A percentile compares a stretch with the other conserved stretches of the same genome.
Evolutionary conservation across 2,888 invertebrate species (phyloP).

Genomic region (Cheilosia vulpina): DNA sequence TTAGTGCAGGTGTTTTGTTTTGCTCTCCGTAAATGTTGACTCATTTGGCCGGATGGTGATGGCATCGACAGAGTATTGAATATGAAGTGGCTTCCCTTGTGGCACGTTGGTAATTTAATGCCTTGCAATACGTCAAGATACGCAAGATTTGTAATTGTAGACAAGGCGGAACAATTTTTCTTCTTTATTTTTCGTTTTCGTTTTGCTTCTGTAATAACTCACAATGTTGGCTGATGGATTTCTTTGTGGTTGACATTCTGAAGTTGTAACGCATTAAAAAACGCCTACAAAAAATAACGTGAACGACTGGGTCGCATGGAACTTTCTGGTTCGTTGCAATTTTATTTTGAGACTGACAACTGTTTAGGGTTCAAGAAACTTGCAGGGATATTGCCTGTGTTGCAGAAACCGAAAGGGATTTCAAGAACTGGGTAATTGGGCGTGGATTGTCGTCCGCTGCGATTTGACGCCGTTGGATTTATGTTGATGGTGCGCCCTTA

Average conservation of each 20-base stretch:
- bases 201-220: not conserved
- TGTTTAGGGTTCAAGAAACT: too few species aligned
- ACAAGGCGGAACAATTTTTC: slow-evolving; percentile 62
- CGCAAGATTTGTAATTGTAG: slow-evolving; percentile 59
- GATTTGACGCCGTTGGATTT: too few species aligned
- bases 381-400: too few species aligned
- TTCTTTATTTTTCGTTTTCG: not conserved
- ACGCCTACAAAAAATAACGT: too few species aligned
- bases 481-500: too few species aligned
- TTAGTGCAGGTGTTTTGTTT: slow-evolving; percentile 58
- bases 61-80: slow-evolving; percentile 40
- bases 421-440: too few species aligned
- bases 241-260: not conserved
- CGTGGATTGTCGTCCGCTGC: too few species aligned
- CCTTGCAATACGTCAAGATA: slow-evolving; percentile 42
- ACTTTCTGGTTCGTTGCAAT: too few species aligned
- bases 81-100: slow-evolving; percentile 55
- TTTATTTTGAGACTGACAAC: too few species aligned
- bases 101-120: slow-evolving; percentile 57
- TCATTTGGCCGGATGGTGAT: slow-evolving; percentile 56
- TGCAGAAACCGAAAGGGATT: too few species aligned
- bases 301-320: too few species aligned
- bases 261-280: too few species aligned
- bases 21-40: slow-evolving; percentile 44
- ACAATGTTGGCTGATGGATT: not conserved